Base-by-base conservation (phyloP, 2,888 invertebrate species). In the Aethes cnicana region DNA sequence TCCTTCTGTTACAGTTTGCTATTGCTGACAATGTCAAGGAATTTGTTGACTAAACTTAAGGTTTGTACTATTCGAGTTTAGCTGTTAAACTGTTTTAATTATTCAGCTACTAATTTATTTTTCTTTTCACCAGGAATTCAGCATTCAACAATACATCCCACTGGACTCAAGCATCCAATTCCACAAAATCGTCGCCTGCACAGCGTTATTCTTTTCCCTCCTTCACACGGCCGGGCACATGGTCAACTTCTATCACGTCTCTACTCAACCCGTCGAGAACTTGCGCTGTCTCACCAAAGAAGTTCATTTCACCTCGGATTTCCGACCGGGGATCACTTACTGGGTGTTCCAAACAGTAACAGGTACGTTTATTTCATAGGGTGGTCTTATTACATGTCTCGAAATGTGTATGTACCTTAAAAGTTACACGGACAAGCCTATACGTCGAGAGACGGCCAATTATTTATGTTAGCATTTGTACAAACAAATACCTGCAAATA, bases 231-330 rank as follows among this genome's bases (percentile, higher is more conserved):
- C 97, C 2, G 98, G 98, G 0, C 98, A 98, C 70, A 95, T 98
- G 75, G 96, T 98, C 21, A 98, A 98, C 84, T 98, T 98, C 83
- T 98, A 98, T 78, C 98, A 98, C 72, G 96, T 98, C 0, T 97
- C 97, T 3, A 98, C 98, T 0, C 98, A 98, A 72, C 97, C 98
- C 0, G 91, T 97, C 1, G 97, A 97, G 69, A 97, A 98, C 80
- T 85, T 98, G 1, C 92, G 95, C 21, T 98, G 98, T 72, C 91
- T 98, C 4, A 98, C 98, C 1, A 95, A 96, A 60, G 98, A 98
- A 81, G 95, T 98, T 5, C 95, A 96, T 65, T 98, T 98, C 72
- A 94, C 96, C 0, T 97, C 97, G 0, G 98, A 98, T 80, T 97
- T 97, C 69, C 94, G 96, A 68, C 97, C 98, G 0, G 97, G 97